Percentiles rank a stretch among this genome's conserved stretches.
phyloP scores from a whole-genome alignment of 2,888 invertebrate species.

The Chirona hameri region DNA sequence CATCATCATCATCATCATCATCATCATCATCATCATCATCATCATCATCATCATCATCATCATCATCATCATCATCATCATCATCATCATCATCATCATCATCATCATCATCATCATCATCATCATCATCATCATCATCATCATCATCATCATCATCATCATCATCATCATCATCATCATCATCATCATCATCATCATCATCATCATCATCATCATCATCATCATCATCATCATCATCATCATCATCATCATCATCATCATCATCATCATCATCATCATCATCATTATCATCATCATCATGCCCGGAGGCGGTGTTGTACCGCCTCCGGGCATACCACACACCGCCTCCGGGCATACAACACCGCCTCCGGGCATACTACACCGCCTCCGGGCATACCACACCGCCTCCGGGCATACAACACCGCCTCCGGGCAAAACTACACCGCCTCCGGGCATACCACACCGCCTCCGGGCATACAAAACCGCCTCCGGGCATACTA shows the following conservation, averaged over 20 bases:
- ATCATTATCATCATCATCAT: not conserved
- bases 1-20: constrained; percentile 5
- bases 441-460: too few relatives aligned
- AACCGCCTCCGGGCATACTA: too few relatives aligned
- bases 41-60: constrained; percentile 22
- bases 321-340: too few relatives aligned
- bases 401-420: too few relatives aligned
- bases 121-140: constrained; percentile 22
- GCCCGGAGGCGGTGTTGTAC: not conserved
- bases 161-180: constrained; percentile 22
- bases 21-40: constrained; percentile 22
- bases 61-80: constrained; percentile 22
- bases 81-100: constrained; percentile 22
- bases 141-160: constrained; percentile 22
- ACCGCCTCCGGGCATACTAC: too few relatives aligned
- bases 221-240: constrained; percentile 12
- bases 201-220: not conserved
- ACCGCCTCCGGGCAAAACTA: too few relatives aligned
- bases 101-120: not conserved
- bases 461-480: too few relatives aligned
- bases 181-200: constrained; percentile 23
- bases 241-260: not conserved
- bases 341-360: too few relatives aligned
- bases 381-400: too few relatives aligned
- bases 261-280: not conserved